phyloP scores from a whole-genome alignment of 2,797 vertebrate species.

The Anabas testudineus region DNA sequence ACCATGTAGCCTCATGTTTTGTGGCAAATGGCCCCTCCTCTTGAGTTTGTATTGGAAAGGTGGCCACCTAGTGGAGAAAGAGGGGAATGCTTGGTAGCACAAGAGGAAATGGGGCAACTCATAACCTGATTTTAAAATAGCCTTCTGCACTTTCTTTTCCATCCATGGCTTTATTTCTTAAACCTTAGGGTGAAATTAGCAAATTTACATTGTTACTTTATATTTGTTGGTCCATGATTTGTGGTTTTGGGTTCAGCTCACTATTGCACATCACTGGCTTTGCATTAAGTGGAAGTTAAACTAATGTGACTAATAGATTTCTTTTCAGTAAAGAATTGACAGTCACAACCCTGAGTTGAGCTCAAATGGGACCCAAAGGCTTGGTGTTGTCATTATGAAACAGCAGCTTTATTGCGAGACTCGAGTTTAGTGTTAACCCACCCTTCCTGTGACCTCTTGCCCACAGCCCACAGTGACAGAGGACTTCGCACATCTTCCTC shows the following conservation, averaged over 20 bases:
- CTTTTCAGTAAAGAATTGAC: background rate
- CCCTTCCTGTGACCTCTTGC: slow-evolving; percentile 53
- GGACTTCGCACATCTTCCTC: slow-evolving; percentile 91
- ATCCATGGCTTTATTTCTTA: background rate
- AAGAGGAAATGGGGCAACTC: slow-evolving; percentile 13
- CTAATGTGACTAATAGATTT: background rate
- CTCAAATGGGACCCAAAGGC: slow-evolving; percentile 30
- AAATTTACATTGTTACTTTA: background rate
- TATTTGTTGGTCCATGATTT: slow-evolving; percentile 30
- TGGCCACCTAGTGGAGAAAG: slow-evolving; percentile 75
- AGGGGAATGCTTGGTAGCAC: slow-evolving; percentile 31
- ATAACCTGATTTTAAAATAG: slow-evolving; percentile 9
- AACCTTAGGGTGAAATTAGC: background rate
- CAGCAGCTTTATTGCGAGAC: background rate
- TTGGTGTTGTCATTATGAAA: slow-evolving; percentile 22
- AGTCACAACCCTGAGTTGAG: slow-evolving; percentile 58
- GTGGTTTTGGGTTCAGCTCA: slow-evolving; percentile 61
- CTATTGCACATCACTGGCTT: slow-evolving; percentile 5
- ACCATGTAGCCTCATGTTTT: background rate
- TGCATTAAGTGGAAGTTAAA: background rate
- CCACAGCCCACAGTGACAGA: slow-evolving; percentile 86
- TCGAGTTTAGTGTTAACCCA: slow-evolving; percentile 20
- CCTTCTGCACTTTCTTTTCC: slow-evolving; percentile 10
- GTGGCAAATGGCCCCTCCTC: background rate
- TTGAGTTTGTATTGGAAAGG: slow-evolving; percentile 72